Base-by-base conservation (phyloP, 2,797 vertebrate genomes). In the Gallinago stenura region DNA sequence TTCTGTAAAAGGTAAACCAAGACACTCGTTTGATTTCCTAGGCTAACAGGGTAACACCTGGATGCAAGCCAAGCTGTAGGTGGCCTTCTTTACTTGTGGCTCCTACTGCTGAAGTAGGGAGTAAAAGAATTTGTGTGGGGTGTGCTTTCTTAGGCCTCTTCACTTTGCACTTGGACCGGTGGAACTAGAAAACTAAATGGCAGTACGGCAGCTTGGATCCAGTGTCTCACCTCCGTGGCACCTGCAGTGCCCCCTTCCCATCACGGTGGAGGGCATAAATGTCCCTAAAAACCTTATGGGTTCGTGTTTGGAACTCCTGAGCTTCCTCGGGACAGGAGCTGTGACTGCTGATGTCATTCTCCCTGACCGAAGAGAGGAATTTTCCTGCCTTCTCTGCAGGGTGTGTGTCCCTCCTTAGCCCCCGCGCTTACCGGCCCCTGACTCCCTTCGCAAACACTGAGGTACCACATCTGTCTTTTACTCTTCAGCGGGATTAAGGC, bases 351-450 rank as follows among this genome's bases (percentile, higher is more conserved):
- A 31, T 28, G 10, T 65, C 19, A 45, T 73, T 64, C 24, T 87
- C 60, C 46, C 37, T 35, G 66, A 15, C 37, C 64, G 53, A 46
- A 30, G 91, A 95, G 90, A 87, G 50, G 89, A 87, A 93, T 77
- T 84, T 64, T 45, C 56, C 86, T 94, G 86, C 88, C 86, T 70
- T 61, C 81, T 73, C 75, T 30, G 66, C 68, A 24, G 71, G 93
- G 73, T 15, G 31, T 15, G 26, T 90, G 93, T 93, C 73, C 73
- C 88, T 82, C 73, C 94, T 0, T 2, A 71, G 85, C 78, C 66
- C 62, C 48, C 12, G 2, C 56, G 7, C 83, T 83, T 83, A 64
- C 56, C 53, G 64, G 84, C 65, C 65, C 81, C 78, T 73, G 57
- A 28, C 56, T 89, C 45, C 90, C 66, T 90, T 91, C 90, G 77